Conservation (phyloP, 2,113 vertebrate genomes). For the Etia nguti region DNA sequence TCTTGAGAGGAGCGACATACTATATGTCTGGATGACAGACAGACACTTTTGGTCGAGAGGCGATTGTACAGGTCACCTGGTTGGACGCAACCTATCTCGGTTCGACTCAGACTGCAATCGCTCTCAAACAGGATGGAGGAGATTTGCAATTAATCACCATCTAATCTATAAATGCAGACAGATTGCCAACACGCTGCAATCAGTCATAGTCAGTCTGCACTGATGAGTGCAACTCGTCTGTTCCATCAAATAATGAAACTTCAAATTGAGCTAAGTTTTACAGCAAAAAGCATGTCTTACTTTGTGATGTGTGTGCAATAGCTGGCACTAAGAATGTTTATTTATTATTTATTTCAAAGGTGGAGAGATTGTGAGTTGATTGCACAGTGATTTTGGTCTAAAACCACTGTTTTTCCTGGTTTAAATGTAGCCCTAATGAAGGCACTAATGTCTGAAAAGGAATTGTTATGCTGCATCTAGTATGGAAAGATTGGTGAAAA, state of each 20-base stretch:
- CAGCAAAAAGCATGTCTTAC: fast-evolving
- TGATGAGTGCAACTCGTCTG: not conserved
- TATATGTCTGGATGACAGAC: not conserved
- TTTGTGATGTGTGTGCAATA: not conserved
- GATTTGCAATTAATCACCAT: not conserved
- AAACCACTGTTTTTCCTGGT: not conserved
- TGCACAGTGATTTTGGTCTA: not conserved
- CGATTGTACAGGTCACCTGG: not conserved
- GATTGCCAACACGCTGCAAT: not conserved
- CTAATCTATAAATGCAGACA: not conserved
- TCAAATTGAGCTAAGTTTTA: not conserved
- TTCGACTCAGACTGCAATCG: not conserved
- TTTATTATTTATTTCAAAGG: not conserved
- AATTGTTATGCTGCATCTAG: not conserved
- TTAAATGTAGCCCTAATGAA: fast-evolving
- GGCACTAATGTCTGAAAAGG: not conserved
- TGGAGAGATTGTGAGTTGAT: not conserved
- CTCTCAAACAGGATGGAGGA: not conserved
- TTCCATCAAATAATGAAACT: not conserved
- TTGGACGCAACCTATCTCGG: not conserved
- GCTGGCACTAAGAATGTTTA: not conserved
- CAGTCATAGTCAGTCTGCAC: not conserved
- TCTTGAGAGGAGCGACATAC: not conserved
- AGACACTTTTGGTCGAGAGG: not conserved
- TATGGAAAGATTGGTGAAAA: conserved; percentile 18